Evolutionary conservation across 2,797 vertebrate genomes (phyloP), one percentile per base, ranked within the genome.

Genomic region (Lemur catta): DNA sequence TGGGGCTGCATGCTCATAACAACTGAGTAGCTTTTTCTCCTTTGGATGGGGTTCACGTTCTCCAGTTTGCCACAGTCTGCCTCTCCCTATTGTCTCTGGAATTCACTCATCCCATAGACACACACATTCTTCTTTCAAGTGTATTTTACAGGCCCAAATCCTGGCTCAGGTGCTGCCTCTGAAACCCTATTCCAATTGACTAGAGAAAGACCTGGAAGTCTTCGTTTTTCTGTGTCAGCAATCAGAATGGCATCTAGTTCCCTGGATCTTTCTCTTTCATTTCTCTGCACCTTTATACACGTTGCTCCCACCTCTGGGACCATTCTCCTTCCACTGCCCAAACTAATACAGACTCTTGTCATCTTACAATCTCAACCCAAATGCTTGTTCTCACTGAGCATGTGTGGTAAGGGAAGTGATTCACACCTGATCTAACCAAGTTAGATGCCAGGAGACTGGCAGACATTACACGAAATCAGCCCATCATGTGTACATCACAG

Each of bases 401-500:
- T 61, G 18, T 94, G 63, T 14, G 13, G 26, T 28, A 11, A 57
- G 8, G 5, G n/a, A 43, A 57, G 57, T 26, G 4, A 79, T 12
- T 50, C 8, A 30, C 24, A 33, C 24, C 50, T 35, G 15, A n/a
- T 11, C 46, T 55, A 30, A 30, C n/a, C 46, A 41, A 50, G 65
- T 85, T 61, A 41, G 41, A 35, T 2, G 15, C 59, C 65, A 74
- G n/a, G 67, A 84, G 20, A 35, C 6, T 35, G 6, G 28, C 11
- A 46, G 28, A 76, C 50, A 9, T 33, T 20, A 33, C 15, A 89
- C 30, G 35, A 71, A 55, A 81, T 41, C 59, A 28, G 26, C 9
- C 30, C 1, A 1, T 30, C 15, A 18, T 1, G 1, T 22, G 30
- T 7, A 35, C 1, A 8, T 20, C 35, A 61, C 18, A 46, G 41